Evolutionary conservation across 1,140 invertebrate genomes (phyloP), one percentile per base, ranked within the genome.

Genomic region (Nasonia giraulti): DNA sequence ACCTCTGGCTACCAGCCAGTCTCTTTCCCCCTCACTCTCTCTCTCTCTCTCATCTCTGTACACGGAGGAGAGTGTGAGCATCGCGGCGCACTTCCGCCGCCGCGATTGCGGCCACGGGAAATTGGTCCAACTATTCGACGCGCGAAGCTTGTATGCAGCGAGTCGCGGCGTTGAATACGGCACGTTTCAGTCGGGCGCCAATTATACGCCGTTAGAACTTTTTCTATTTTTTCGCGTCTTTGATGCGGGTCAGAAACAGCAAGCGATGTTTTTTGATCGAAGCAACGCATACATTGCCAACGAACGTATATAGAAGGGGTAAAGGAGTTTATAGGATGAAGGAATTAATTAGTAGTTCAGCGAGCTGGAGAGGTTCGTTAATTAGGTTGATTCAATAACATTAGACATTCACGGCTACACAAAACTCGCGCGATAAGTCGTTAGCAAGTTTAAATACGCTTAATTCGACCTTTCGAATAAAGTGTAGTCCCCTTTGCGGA

Each of bases 81-180:
- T 62, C 68, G 85, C 71, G 78, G 78, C 73, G 44, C 81, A 82
- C 80, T 86, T 84, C 85, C 85, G 78, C 47, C 55, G 69, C 69
- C 14, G 71, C 20, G 69, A 83, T 82, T 75, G 76, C 85, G 31
- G 44, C 50, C 62, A 73, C 73, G 68, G 85, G 79, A 86, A 87
- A 85, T 83, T 82, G 75, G 80, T 85, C 86, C 80, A 87, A 85
- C 83, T 83, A 62, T 85, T 76, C 83, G 80, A 14, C 76, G 50
- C 55, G 55, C 55, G 85, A 83, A 82, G 68, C 80, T 73, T 81
- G 33, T 74, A 17, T 71, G 10, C 44, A 31, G 10, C 23, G 27
- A n/a, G 12, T 74, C 20, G 11, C 20, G 20, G 6, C 55, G 50
- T 55, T 55, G 50, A 55, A 55, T 20, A n/a, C 10, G 77, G 40